Base-by-base conservation (phyloP, 2,888 invertebrate genomes). In the Therioaphis trifolii region DNA sequence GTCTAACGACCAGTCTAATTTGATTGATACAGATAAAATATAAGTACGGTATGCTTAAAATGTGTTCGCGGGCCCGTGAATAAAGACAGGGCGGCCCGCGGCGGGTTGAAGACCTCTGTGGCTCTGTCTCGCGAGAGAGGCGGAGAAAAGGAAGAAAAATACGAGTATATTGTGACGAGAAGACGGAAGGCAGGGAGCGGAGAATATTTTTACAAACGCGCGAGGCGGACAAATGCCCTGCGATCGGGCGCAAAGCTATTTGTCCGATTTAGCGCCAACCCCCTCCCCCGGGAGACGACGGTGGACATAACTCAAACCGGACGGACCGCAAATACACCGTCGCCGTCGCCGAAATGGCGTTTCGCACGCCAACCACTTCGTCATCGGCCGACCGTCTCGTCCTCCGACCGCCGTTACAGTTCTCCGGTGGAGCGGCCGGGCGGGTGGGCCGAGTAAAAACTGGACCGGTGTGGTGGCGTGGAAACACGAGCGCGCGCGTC, bases 261-360 rank as follows among this genome's bases (percentile, higher is more conserved):
- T 80, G 80, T 80, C 71, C 69, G 40, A 68, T 55, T 68, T 55
- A 55, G 52, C 24, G 21, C 63, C 66, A n/a, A n/a, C n/a, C n/a
- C n/a, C n/a, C n/a, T n/a, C n/a, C n/a, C n/a, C n/a, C n/a, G n/a
- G n/a, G n/a, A n/a, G n/a, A n/a, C n/a, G n/a, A 18, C 40, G 58
- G 69, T 61, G 46, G 40, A 71, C 61, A 79, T 80, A 58, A 80
- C 58, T 80, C 71, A 61, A 79, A 71, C 40, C 79, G 79, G 55
- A 69, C 27, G 40, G 14, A 79, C 69, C 79, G 69, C 79, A 43
- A 52, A 61, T 29, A 66, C 66, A 9, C 21, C 58, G 43, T 21
- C 21, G 24, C 15, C 27, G 55, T 40, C 11, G 18, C 61, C 66
- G 63, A n/a, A n/a, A n/a, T n/a, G 46, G 40, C 43, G 43, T 69